Base-by-base conservation (phyloP, 2,113 vertebrate genomes). In the Etia nguti region DNA sequence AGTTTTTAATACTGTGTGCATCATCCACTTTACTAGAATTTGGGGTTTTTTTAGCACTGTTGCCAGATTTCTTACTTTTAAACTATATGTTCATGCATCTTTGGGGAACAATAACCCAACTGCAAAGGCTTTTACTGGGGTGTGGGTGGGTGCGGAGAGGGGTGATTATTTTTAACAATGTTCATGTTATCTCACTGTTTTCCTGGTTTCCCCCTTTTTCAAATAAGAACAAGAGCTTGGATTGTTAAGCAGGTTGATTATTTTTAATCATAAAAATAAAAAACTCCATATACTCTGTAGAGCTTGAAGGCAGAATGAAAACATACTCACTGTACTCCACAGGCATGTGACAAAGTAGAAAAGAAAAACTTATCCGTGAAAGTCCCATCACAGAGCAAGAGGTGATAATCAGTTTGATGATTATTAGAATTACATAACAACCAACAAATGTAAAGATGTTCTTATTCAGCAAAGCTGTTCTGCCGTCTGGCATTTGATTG, bases 401-500 rank as follows among this genome's bases (percentile, higher is more conserved):
- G 60, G 18, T 38, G 60, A 65, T 65, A 65, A n/a, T 65, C 68
- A 36, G 52, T 62, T 80, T 73, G 52, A 65, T 82, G 86, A 88
- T 70, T 48, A 36, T 38, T 65, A 11, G 22, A 82, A 29, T 50
- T 65, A 50, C 31, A n/a, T 24, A 83, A 50, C 34, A 83, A 26
- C 24, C 5, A 79, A 68, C 68, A 85, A 80, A 56, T 52, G 62
- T 18, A 54, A 31, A 54, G 80, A 83, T 55, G 48, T 73, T 77
- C 79, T 82, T 88, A 84, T 85, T 90, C 84, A 85, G 48, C 55
- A 83, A 85, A 87, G 65, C 52, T 52, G 38, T 31, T 65, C 81
- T 79, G 88, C n/a, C 34, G 15, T 81, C 80, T 60, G 62, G 55
- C 62, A 75, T 68, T 34, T 26, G 36, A 81, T 83, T 88, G n/a